These are phyloP conservation scores for Gila robusta DNA, from an alignment of 2,797 vertebrate species.

Conservation along the genomic window DNA sequence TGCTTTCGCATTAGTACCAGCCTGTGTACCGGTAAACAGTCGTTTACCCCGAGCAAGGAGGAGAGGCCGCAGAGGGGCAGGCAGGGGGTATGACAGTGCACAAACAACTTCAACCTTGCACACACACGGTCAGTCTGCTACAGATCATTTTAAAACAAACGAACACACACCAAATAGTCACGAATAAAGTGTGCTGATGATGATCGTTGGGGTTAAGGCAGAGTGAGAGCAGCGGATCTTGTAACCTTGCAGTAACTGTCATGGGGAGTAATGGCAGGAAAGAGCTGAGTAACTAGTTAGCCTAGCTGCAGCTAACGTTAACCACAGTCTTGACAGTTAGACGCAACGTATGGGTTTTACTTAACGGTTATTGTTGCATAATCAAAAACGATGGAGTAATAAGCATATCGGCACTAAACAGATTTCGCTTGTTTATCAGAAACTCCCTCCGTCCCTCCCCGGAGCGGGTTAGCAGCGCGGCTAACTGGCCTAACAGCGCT, in stretches of 20 bases:
- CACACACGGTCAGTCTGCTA: not conserved
- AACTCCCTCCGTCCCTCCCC: conserved; percentile 27
- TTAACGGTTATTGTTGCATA: not conserved
- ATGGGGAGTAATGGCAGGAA: conserved; percentile 16
- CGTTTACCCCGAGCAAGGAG: conserved; percentile 7
- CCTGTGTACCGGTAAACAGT: conserved; percentile 31
- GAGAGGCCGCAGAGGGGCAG: conserved; percentile 43
- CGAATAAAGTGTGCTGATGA: not conserved
- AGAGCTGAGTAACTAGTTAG: conserved; percentile 44
- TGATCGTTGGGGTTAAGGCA: not conserved
- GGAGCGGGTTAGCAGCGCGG: conserved; percentile 24
- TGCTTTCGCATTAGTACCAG: conserved; percentile 13
- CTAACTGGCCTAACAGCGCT: conserved; percentile 44
- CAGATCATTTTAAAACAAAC: not conserved
- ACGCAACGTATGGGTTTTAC: not conserved
- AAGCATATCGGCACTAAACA: not conserved
- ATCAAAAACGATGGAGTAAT: not conserved
- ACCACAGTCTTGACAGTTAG: conserved; percentile 8
- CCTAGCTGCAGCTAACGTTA: conserved; percentile 36
- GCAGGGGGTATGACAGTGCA: conserved; percentile 65
- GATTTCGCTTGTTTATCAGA: conserved; percentile 19
- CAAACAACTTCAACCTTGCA: conserved; percentile 50
- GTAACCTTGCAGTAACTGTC: conserved; percentile 50
- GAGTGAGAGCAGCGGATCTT: not conserved
- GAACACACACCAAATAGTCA: not conserved